Conservation (phyloP, 1,140 invertebrate species). For the Sogatella furcifera region DNA sequence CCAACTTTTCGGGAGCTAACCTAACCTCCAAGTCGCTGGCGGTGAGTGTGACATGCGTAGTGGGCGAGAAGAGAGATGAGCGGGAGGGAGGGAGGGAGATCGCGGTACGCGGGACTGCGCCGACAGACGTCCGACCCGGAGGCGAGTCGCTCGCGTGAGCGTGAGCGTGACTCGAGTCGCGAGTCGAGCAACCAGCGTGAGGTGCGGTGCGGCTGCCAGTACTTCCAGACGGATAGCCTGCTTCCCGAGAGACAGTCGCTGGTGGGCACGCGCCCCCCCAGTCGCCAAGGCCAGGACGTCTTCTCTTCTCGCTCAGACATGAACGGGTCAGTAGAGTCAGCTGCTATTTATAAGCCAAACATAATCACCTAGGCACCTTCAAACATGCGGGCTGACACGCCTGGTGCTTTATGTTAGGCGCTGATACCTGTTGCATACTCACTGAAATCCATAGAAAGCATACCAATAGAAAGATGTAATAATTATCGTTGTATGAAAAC, state of each 20-base stretch:
- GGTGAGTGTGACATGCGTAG: conserved; percentile 6
- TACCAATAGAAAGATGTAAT: no score
- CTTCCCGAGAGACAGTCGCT: conserved; percentile 58
- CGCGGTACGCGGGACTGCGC: conserved; percentile 5
- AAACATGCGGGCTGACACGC: no score
- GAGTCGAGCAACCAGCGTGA: conserved; percentile 37
- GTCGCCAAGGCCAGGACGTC: conserved; percentile 4
- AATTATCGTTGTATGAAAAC: no score
- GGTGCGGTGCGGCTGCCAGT: conserved; percentile 74
- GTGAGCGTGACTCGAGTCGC: conserved; percentile 10
- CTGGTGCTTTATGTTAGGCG: no score
- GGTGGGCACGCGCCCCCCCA: conserved; percentile 35
- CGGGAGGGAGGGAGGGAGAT: not conserved
- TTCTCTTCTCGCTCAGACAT: no score
- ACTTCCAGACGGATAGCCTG: conserved; percentile 63
- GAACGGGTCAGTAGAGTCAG: no score
- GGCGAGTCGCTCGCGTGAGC: conserved; percentile 25
- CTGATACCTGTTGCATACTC: no score
- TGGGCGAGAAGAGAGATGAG: not conserved
- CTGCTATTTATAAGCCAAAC: no score
- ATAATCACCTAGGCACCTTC: no score
- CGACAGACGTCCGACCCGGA: conserved; percentile 43
- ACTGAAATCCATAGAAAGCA: no score
- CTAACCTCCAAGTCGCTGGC: conserved; percentile 14
- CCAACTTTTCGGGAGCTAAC: not conserved